Percentiles rank a stretch among this genome's conserved stretches.
Evolutionary conservation across 2,797 vertebrate species (phyloP).

Genomic region (Urophycis tenuis): DNA sequence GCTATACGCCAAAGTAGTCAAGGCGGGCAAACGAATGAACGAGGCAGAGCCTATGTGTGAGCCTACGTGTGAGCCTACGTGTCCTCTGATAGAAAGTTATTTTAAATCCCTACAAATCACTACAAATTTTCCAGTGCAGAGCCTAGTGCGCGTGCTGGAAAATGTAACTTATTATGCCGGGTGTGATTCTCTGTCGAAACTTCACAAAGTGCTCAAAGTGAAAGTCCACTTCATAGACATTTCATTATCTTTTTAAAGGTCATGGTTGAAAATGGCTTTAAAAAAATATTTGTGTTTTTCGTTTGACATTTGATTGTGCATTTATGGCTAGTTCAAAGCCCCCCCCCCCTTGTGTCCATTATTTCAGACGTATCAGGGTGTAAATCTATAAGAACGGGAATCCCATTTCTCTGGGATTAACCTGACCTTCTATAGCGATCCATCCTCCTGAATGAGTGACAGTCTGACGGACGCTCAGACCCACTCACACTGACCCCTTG

Average conservation of each 20-base stretch:
- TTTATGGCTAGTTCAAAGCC: not conserved
- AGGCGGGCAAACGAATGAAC: no score
- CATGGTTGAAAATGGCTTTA: not conserved
- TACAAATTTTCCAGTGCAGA: no score
- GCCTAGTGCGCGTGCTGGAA: no score
- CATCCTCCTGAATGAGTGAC: constrained; percentile 22
- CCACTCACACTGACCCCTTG: not conserved
- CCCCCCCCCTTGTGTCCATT: not conserved
- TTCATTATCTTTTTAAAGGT: not conserved
- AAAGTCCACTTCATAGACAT: not conserved
- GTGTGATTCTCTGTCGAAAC: no score
- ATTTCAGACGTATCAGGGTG: not conserved
- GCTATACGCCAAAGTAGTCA: no score
- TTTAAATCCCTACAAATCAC: no score
- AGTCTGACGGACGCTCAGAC: not conserved
- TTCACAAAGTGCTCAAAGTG: no score
- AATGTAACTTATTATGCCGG: no score
- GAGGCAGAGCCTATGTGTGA: no score
- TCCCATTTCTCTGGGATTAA: constrained; percentile 22
- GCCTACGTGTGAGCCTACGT: no score
- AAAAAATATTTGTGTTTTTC: not conserved
- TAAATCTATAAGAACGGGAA: constrained; percentile 19
- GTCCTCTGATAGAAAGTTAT: no score
- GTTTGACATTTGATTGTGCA: not conserved
- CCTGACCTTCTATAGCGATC: constrained; percentile 47